Conservation (phyloP, 2,797 vertebrate species). For the Melanotaenia trifasciata region DNA sequence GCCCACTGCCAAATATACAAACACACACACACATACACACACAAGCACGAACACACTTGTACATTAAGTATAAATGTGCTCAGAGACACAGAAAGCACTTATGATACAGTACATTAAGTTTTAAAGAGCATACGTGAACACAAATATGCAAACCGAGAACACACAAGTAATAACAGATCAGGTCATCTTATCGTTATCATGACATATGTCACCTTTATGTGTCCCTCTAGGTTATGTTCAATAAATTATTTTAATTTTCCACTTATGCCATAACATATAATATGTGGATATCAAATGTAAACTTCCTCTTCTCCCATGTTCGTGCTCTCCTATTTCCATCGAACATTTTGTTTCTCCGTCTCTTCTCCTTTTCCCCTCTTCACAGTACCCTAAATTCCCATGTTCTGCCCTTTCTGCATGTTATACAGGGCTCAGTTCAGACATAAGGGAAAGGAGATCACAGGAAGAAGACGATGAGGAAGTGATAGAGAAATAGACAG, state of each 20-base stretch:
- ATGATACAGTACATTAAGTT: constrained; percentile 13
- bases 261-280: neutral
- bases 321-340: constrained; percentile 14
- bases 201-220: constrained; percentile 10
- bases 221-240: constrained; percentile 17
- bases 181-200: constrained; percentile 13
- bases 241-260: constrained; percentile 12
- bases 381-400: constrained; percentile 86
- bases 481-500: constrained; percentile 40
- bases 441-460: constrained; percentile 34
- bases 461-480: constrained; percentile 47
- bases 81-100: constrained; percentile 34
- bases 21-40: constrained; percentile 35
- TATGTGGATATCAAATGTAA: neutral
- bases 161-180: constrained; percentile 23
- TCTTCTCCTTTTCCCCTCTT: constrained; percentile 70
- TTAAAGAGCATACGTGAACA: constrained; percentile 18
- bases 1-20: constrained; percentile 62
- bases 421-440: constrained; percentile 84
- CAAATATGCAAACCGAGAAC: constrained; percentile 18
- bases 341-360: constrained; percentile 2
- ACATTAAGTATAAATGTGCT: constrained; percentile 11
- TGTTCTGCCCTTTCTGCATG: constrained; percentile 83
- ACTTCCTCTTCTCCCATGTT: constrained; percentile 7
- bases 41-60: constrained; percentile 18